Evolutionary conservation across 1,140 invertebrate species (phyloP).

Genomic region (Sinonovacula constricta): DNA sequence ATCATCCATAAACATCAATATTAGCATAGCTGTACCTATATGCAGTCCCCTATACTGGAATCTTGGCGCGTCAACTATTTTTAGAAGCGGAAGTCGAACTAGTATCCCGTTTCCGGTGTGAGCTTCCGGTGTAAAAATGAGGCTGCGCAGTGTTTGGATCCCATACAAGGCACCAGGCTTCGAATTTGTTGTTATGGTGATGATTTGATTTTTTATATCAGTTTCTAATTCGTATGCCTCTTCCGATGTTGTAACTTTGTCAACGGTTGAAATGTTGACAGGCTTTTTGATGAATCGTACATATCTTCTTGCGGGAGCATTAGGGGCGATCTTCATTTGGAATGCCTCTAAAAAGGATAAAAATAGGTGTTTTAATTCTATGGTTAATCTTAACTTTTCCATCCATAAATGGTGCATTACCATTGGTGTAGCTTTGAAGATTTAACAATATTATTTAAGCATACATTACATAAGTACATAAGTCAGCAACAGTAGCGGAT

Average conservation of each 20-base stretch:
- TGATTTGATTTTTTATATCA: conserved; percentile 19
- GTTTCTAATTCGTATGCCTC: conserved; percentile 58
- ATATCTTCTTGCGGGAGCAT: conserved; percentile 4
- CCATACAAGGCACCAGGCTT: conserved; percentile 62
- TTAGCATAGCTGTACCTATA: conserved; percentile 35
- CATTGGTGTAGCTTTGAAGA: not conserved
- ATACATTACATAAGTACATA: not conserved
- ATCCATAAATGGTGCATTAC: not conserved
- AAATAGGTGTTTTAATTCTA: not conserved
- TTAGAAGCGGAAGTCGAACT: conserved; percentile 43
- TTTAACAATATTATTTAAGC: not conserved
- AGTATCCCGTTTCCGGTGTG: not conserved
- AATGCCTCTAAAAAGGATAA: conserved; percentile 14
- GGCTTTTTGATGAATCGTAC: conserved; percentile 12
- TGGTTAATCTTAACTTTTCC: not conserved
- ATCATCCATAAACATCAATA: not conserved
- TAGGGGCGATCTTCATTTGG: conserved; percentile 14
- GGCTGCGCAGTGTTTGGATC: conserved; percentile 53
- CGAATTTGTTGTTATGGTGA: conserved; percentile 52
- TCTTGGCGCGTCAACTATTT: conserved; percentile 63
- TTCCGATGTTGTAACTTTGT: not conserved
- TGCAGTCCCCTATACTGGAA: conserved; percentile 69
- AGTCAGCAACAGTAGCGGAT: not conserved
- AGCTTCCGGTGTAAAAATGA: conserved; percentile 34
- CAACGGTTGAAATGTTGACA: not conserved